Evolutionary conservation across 2,113 vertebrate genomes (phyloP), one percentile per base, ranked within the genome.

Genomic region (Elephas maximus): DNA sequence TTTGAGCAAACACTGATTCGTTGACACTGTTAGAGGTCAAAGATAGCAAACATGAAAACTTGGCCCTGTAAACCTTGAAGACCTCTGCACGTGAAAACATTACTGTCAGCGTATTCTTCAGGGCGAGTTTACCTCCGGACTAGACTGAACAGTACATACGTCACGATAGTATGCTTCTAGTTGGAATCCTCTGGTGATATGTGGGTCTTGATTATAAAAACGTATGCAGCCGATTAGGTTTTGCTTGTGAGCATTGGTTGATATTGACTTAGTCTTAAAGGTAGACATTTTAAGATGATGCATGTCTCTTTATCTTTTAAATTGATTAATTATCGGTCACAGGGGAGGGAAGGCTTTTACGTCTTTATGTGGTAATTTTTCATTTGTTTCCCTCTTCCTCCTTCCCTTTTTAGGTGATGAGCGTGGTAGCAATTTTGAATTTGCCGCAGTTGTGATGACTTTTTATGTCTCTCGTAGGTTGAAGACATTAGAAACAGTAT

Each of bases 401-500:
- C 44, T 73, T 33, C 33, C 33, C 53, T 30, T 21, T 37, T 2
- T 28, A 51, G 76, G 77, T 7, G 0, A 20, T 10, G 53, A 69
- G 11, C 2, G 69, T 18, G 23, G 26, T 28, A 11, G 23, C 4
- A 6, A 14, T 1, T 10, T 2, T 79, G 62, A 8, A 2, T 51
- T 71, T 14, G 96, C 12, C 80, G 0, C 9, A 5, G 0, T 15
- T 28, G 53, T 57, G 11, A 37, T 77, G 60, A 0, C 53, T 1
- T 51, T 80, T 63, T 79, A 12, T 96, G 15, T 96, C 74, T 83
- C 93, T 51, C 97, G 51, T 88, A 99, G 99, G 99, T 99, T 91
- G 99, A 99, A 90, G 99, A 99, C 97, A 98, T 99, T 23, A 98
- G 99, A 95, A 98, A 98, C 92, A 98, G 99, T 57, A 98, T 99